Base-by-base conservation (phyloP, 2,888 invertebrate species). In the Caenorhabditis sinica region DNA sequence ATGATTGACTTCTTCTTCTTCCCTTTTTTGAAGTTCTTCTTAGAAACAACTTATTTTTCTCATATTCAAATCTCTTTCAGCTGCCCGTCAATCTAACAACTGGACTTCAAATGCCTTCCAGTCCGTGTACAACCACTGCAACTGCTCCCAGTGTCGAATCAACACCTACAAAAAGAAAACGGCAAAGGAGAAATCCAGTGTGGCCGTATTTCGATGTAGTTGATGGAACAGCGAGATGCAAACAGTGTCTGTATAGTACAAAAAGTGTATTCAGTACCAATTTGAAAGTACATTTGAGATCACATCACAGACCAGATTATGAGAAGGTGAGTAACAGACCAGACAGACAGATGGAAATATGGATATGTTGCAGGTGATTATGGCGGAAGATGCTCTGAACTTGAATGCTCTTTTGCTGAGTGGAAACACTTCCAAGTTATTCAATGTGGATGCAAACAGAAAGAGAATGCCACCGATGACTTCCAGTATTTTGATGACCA, bases 201-300 rank as follows among this genome's bases (percentile, higher is more conserved):
- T 91, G 91, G 91, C 90, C 89, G 15, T 90, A 90, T 71, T 91
- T 91, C 61, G 87, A 89, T 53, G 89, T 90, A 15, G 72, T 87
- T 25, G 89, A 91, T 63, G 90, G 89, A 56, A 88, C 88, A 15
- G 90, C 90, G 45, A 60, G 86, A 17, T 91, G 91, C 77, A 88
- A 89, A 68, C 88, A 90, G 74, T 91, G 91, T 73, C 85, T 88
- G n/a, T 91, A 91, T 85, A 89, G 84, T 60, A 91, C 91, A 3
- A 89, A 89, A 68, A 89, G 89, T 63, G 91, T 90, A 25, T 91
- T 90, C 83, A 89, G 89, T 63, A 91, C 91, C 3, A 91, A 91
- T 83, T 82, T 91, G 20, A 91, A 91, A 75, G 90, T 91, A 6
- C 91, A 91, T 86, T 85, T 91, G 36, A 80, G 90, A 61, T 90